Conservation (phyloP, 2,113 vertebrate genomes). For the Chelonoidis abingdonii region DNA sequence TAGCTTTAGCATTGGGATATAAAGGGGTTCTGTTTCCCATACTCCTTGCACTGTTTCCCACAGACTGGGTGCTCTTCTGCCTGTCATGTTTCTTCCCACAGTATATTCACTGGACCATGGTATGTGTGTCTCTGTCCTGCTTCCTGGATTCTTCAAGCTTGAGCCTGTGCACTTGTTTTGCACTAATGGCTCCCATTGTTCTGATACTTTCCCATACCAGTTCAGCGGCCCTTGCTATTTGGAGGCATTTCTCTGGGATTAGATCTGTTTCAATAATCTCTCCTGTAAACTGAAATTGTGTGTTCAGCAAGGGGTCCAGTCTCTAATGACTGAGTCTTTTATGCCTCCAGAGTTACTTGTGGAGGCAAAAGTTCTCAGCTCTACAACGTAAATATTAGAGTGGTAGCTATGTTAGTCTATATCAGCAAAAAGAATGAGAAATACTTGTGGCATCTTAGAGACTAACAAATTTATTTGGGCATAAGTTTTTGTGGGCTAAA, state of each 20-base stretch:
- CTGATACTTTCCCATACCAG: not conserved
- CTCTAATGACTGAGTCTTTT: not conserved
- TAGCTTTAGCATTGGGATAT: not conserved
- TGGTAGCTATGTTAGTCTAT: no score
- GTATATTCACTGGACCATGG: not conserved
- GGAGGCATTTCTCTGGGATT: not conserved
- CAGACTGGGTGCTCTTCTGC: not conserved
- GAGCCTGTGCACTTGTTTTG: fast-evolving
- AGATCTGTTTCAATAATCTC: not conserved
- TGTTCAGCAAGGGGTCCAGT: not conserved
- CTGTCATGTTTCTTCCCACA: not conserved
- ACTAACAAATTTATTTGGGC: no score
- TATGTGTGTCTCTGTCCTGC: not conserved
- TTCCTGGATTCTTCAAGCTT: not conserved
- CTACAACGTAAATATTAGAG: not conserved
- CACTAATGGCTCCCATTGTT: fast-evolving
- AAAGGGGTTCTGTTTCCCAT: not conserved
- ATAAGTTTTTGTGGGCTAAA: no score
- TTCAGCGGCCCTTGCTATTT: not conserved
- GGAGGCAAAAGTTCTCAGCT: not conserved
- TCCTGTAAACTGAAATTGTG: not conserved
- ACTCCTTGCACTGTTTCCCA: not conserved
- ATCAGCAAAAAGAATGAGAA: no score
- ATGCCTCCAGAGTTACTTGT: conserved; percentile 7
- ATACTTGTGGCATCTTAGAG: no score